Conservation (phyloP, 2,113 vertebrate species). For the Lophura nycthemera region DNA sequence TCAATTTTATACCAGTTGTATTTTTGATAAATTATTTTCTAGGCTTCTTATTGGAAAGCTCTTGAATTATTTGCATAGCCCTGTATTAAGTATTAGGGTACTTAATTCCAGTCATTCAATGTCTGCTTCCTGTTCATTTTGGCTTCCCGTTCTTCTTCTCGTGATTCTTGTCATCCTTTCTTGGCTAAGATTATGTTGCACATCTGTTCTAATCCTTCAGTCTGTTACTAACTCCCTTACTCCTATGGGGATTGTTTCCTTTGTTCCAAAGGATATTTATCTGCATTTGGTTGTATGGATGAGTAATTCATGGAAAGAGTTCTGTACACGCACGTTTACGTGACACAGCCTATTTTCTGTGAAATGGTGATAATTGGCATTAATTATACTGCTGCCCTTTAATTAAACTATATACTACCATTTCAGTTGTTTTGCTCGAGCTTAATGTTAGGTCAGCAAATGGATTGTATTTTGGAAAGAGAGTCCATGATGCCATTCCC, state of each 20-base stretch:
- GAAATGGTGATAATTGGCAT: background rate
- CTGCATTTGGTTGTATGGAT: background rate
- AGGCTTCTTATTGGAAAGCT: background rate
- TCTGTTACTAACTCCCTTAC: fast-evolving
- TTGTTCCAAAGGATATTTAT: background rate
- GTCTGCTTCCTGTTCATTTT: background rate
- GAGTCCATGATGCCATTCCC: background rate
- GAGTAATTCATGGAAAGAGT: background rate
- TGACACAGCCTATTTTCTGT: background rate
- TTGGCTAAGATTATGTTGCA: background rate
- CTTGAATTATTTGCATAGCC: background rate
- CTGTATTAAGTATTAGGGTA: background rate
- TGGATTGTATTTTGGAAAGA: background rate
- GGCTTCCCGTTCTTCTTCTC: background rate
- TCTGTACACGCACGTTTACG: background rate
- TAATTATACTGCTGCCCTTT: background rate
- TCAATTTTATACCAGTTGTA: background rate
- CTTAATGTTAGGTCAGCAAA: background rate
- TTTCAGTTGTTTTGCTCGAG: background rate
- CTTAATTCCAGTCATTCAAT: background rate
- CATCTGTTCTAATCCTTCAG: background rate
- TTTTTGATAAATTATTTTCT: background rate
- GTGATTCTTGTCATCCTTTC: background rate
- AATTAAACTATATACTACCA: background rate
- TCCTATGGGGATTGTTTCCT: background rate